Percentiles rank a stretch among this genome's conserved stretches.
phyloP scores from a whole-genome alignment of 1,140 invertebrate genomes.

The Lutraria rhynchaena region DNA sequence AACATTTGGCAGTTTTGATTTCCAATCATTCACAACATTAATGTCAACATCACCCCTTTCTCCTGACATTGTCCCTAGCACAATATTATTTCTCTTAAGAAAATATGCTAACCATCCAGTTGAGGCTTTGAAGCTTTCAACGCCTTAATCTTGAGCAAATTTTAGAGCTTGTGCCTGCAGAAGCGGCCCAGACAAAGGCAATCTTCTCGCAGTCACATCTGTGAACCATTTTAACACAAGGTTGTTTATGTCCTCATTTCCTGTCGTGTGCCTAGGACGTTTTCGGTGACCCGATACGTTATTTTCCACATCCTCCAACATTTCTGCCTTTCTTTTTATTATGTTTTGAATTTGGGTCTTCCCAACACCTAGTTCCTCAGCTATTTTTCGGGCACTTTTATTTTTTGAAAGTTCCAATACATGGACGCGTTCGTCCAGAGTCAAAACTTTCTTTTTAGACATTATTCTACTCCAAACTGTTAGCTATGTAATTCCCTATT shows the following conservation, averaged over 20 bases:
- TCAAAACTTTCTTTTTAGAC: too few relatives aligned
- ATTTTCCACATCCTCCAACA: too few relatives aligned
- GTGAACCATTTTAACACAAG: slow-evolving; percentile 48
- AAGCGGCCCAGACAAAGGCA: slow-evolving; percentile 49
- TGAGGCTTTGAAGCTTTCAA: slow-evolving; percentile 66
- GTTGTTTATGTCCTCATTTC: slow-evolving; percentile 52
- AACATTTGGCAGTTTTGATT: slow-evolving; percentile 8
- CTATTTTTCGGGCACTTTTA: too few relatives aligned
- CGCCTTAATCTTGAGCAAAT: slow-evolving; percentile 51
- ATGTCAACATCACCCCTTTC: slow-evolving; percentile 7
- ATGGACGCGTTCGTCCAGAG: too few relatives aligned
- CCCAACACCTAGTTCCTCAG: too few relatives aligned
- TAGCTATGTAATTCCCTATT: too few relatives aligned
- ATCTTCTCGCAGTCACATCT: neutral
- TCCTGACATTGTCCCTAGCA: slow-evolving; percentile 17
- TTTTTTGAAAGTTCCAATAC: too few relatives aligned
- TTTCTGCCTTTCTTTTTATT: too few relatives aligned
- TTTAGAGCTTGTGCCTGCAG: slow-evolving; percentile 48
- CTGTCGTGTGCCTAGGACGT: too few relatives aligned
- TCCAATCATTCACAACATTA: neutral
- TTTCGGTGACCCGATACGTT: too few relatives aligned
- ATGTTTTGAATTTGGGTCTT: too few relatives aligned
- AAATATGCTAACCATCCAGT: slow-evolving; percentile 62
- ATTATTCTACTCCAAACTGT: too few relatives aligned
- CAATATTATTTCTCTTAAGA: slow-evolving; percentile 41